phyloP scores from a whole-genome alignment of 2,797 vertebrate species.

The Gobionotothen gibberifrons region DNA sequence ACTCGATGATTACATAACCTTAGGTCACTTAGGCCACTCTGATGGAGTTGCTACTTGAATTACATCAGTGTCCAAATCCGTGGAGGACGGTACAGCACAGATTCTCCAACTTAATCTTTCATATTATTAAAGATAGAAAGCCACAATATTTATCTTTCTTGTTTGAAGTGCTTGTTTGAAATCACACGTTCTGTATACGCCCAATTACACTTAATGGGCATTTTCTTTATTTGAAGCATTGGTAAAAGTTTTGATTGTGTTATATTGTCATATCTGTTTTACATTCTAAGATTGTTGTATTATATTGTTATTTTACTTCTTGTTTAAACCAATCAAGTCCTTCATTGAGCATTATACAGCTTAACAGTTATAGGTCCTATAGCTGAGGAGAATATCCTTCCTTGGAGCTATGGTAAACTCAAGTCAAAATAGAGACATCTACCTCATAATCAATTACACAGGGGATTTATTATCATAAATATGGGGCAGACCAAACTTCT shows the following conservation, averaged over 20 bases:
- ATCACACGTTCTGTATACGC: background rate
- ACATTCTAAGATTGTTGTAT: too few species aligned
- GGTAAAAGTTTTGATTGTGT: background rate
- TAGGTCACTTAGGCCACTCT: conserved; percentile 19
- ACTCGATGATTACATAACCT: conserved; percentile 47
- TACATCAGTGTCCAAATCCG: conserved; percentile 45
- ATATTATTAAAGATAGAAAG: background rate
- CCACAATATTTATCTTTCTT: conserved; percentile 5
- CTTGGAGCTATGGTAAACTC: background rate
- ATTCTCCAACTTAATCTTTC: background rate
- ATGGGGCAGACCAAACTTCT: conserved; percentile 36
- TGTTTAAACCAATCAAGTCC: background rate
- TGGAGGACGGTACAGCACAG: conserved; percentile 13
- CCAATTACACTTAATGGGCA: background rate
- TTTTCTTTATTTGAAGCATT: background rate
- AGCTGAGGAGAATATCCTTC: background rate
- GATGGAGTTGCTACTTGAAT: conserved; percentile 40
- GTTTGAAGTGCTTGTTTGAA: background rate
- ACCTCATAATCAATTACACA: conserved; percentile 25
- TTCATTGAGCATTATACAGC: background rate
- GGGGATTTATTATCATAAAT: conserved; percentile 33
- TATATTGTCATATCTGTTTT: too few species aligned
- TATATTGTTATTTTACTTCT: too few species aligned
- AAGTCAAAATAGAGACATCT: conserved; percentile 28
- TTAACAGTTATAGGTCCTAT: background rate